Base-by-base conservation (phyloP, 2,888 invertebrate species). In the Anoplius nigerrimus region DNA sequence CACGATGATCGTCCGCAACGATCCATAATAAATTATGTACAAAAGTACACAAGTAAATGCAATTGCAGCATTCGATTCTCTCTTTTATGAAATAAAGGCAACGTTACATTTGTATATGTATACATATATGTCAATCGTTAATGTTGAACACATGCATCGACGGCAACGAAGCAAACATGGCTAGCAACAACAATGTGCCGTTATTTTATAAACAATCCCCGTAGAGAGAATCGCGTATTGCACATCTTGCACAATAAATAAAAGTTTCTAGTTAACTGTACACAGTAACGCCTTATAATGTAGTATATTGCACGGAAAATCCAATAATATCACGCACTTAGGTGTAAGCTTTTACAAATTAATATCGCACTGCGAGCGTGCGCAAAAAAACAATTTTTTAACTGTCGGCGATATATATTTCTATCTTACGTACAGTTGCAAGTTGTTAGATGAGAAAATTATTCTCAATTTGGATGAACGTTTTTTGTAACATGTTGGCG, bases 1-100 rank as follows among this genome's bases (percentile, higher is more conserved):
- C 46, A 27, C 60, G 8, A 34, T 34, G 34, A 34, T 34, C 34
- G 46, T 55, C 27, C 34, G 46, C 46, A 62, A 55, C 20, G 48
- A 16, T 61, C 52, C 8, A 45, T 60, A 71, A 75, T 70, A 74
- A 78, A 72, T 34, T 78, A 78, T 79, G 54, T 79, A 79, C 73
- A 78, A 75, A 63, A 75, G 66, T 56, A 66, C 62, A 20, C 51
- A 45, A 18, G 48, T 34, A 55, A 48, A 15, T 62, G 62, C 45
- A 53, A 54, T 53, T 60, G 8, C 11, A 55, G 55, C 55, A 13
- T 34, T 34, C 11, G 48, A 51, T 54, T 4, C 16, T 6, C 27
- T 13, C 24, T 53, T 13, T 2, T 21, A 5, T 62, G 48, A 27
- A 65, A 61, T 62, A 46, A 51, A 13, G 27, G 60, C 11, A 62